Percentiles rank a stretch among this genome's conserved stretches.
Conservation (phyloP, 2,113 vertebrate species). For the Gopherus flavomarginatus region DNA sequence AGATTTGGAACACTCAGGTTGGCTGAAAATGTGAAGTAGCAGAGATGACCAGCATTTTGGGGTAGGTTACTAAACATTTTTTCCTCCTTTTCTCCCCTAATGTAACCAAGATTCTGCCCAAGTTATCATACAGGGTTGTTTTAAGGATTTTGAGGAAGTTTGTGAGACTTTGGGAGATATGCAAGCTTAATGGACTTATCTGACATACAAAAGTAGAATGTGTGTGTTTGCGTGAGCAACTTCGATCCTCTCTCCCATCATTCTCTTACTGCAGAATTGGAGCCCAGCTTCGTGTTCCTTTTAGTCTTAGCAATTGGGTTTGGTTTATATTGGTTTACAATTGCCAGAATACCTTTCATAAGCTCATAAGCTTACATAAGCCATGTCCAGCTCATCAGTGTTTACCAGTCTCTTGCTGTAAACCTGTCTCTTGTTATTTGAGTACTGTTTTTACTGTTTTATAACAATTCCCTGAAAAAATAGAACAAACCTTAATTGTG, state of each 20-base stretch:
- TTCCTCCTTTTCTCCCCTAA: not conserved
- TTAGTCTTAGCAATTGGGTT: not conserved
- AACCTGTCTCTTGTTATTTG: not conserved
- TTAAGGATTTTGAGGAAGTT: not conserved
- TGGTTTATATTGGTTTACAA: not conserved
- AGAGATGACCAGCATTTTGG: not conserved
- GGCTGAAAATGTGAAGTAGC: not conserved
- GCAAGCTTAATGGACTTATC: not conserved
- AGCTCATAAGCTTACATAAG: not conserved
- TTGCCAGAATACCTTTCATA: not conserved
- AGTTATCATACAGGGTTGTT: not conserved
- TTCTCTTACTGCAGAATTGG: not conserved
- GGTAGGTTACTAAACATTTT: not conserved
- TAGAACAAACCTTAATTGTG: not conserved
- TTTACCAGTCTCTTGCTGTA: not conserved
- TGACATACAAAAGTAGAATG: not conserved
- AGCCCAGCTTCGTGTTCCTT: not conserved
- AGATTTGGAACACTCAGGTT: not conserved
- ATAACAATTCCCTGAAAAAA: not conserved
- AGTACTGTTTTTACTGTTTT: not conserved
- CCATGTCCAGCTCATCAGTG: not conserved
- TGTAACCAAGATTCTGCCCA: not conserved
- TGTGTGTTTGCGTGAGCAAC: not conserved
- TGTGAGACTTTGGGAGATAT: not conserved
- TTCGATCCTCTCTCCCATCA: not conserved